A percentile compares a stretch with the other conserved stretches of the same genome.
Conservation (phyloP, 2,797 vertebrate genomes). For the Pangasius larnaudii region DNA sequence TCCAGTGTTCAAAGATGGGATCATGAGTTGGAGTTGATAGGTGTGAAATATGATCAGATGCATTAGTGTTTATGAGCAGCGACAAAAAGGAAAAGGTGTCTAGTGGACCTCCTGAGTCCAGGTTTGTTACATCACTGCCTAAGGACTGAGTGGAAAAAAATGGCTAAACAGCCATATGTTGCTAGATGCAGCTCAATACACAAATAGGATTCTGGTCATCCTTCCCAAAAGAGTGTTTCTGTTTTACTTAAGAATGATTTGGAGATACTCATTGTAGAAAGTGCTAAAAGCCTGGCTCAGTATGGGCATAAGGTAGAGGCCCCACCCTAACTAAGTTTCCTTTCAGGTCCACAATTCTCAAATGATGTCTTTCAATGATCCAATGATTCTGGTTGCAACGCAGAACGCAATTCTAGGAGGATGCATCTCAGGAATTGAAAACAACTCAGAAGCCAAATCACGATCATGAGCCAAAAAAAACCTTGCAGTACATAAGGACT, state of each 20-base stretch:
- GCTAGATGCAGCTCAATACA: not conserved
- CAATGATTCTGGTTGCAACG: slow-evolving; percentile 1
- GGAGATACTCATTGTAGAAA: not conserved
- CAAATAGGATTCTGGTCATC: not conserved
- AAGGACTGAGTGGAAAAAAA: not conserved
- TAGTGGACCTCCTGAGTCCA: not conserved
- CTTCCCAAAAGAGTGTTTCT: not conserved
- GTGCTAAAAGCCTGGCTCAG: not conserved
- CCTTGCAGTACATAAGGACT: not conserved
- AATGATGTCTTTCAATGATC: slow-evolving; percentile 16
- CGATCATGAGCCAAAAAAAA: not conserved
- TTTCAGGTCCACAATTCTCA: not conserved
- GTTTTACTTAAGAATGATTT: not conserved
- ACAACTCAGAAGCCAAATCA: slow-evolving; percentile 14
- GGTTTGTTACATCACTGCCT: not conserved
- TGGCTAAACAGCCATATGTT: not conserved
- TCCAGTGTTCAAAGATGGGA: not conserved
- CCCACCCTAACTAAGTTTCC: not conserved
- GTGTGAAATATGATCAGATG: slow-evolving; percentile 25
- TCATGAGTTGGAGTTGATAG: slow-evolving; percentile 18
- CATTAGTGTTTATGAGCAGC: slow-evolving; percentile 2
- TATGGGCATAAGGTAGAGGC: not conserved
- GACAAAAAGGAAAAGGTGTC: not conserved
- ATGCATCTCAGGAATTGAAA: slow-evolving; percentile 5
- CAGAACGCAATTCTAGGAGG: not conserved